Percentiles rank a stretch among this genome's conserved stretches.
These are phyloP conservation scores for Meloidogyne floridensis DNA, from an alignment of 1,140 invertebrate species.

Conservation along the genomic window DNA sequence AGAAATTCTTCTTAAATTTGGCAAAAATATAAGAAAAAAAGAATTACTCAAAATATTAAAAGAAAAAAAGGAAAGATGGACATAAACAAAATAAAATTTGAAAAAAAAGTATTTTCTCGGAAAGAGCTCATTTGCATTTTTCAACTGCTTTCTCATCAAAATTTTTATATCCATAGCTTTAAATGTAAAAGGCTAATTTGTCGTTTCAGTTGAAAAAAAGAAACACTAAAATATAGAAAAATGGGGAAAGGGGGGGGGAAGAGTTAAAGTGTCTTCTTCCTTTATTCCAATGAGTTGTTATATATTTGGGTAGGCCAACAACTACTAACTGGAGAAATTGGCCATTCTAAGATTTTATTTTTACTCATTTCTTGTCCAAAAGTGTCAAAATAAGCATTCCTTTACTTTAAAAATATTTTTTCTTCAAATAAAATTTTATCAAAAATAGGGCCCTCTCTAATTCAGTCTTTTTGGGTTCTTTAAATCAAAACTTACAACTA, in stretches of 20 bases:
- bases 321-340: background rate
- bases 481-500: too few species aligned
- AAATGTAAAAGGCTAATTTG: slow-evolving; percentile 3
- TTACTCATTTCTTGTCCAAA: too few species aligned
- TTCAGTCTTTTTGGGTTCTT: too few species aligned
- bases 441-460: too few species aligned
- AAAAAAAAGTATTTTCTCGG: background rate
- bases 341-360: too few species aligned
- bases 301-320: background rate
- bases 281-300: background rate
- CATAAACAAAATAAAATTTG: background rate
- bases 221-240: background rate
- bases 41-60: background rate
- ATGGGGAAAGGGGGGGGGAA: background rate
- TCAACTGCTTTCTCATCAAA: background rate
- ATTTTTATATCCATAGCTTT: background rate
- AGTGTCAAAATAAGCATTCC: too few species aligned
- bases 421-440: background rate
- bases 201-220: background rate
- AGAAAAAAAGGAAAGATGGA: background rate
- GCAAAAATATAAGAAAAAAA: background rate
- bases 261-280: slow-evolving; percentile 1
- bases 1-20: background rate
- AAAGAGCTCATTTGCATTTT: slow-evolving; percentile 5
- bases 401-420: background rate